Evolutionary conservation across 1,140 invertebrate species (phyloP).

Genomic region (Drosophila parvula): DNA sequence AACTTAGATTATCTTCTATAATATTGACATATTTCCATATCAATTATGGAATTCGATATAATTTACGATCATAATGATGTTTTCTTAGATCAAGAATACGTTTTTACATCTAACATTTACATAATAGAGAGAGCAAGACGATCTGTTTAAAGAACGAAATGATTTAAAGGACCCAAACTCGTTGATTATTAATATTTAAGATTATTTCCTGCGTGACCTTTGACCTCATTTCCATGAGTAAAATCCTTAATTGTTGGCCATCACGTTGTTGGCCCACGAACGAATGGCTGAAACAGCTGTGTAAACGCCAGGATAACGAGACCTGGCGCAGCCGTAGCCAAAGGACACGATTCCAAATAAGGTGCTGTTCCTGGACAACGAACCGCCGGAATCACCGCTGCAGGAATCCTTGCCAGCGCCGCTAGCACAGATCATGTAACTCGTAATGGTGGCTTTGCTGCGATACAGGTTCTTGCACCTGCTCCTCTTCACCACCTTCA

Average conservation of each 20-base stretch:
- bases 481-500: not conserved
- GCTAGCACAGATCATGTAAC: conserved; percentile 55
- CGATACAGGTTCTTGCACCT: conserved; percentile 11
- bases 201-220: not conserved
- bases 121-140: too few relatives aligned
- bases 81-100: not conserved
- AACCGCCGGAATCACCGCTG: conserved; percentile 64
- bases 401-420: conserved; percentile 41
- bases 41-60: not conserved
- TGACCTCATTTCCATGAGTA: not conserved
- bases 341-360: conserved; percentile 60
- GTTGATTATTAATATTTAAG: too few relatives aligned
- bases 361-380: conserved; percentile 1
- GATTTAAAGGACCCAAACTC: not conserved
- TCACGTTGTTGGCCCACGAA: conserved; percentile 21
- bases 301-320: conserved; percentile 54
- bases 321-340: conserved; percentile 56
- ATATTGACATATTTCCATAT: not conserved
- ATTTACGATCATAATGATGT: too few relatives aligned
- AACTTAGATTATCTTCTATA: not conserved
- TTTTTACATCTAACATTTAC: not conserved
- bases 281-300: conserved; percentile 14
- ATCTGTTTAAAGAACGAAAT: not conserved
- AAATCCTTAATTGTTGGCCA: conserved; percentile 43
- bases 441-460: conserved; percentile 30